These are phyloP conservation scores for Rhegmatorhina hoffmannsi DNA, from an alignment of 2,113 vertebrate genomes.

Conservation along the genomic window DNA sequence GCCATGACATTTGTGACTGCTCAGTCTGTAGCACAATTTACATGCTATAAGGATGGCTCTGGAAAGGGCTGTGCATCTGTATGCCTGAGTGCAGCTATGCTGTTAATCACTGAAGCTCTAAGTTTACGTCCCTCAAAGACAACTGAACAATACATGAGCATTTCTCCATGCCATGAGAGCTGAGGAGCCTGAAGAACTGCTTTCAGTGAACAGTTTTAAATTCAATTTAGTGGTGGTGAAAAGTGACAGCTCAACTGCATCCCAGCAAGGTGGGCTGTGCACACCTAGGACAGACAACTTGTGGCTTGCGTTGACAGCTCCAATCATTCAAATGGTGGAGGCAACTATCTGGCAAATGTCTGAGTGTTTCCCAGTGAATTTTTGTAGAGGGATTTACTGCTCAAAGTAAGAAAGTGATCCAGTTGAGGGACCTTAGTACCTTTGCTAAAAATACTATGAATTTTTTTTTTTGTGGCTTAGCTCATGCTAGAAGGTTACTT, in stretches of 20 bases:
- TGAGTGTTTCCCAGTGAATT: not conserved
- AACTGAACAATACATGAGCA: not conserved
- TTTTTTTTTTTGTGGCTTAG: not conserved
- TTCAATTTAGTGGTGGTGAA: not conserved
- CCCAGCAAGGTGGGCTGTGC: not conserved
- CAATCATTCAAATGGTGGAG: not conserved
- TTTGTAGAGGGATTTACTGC: not conserved
- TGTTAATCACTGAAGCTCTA: not conserved
- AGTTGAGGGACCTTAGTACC: not conserved
- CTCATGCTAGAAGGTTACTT: not conserved
- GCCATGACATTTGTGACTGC: slow-evolving; percentile 42
- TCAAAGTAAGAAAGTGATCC: not conserved
- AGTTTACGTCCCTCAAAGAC: not conserved
- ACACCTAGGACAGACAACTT: not conserved
- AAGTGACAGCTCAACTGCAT: not conserved
- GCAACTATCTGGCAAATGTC: not conserved
- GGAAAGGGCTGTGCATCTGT: not conserved
- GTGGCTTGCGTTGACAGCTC: not conserved
- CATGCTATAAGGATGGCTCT: not conserved
- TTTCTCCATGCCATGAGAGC: not conserved
- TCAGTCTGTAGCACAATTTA: slow-evolving; percentile 45
- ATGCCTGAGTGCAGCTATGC: not conserved
- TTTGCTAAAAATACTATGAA: not conserved
- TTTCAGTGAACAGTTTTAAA: not conserved
- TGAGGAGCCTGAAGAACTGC: not conserved